These are phyloP conservation scores for Phalloptychus januarius DNA, from an alignment of 2,797 vertebrate genomes.

Conservation along the genomic window DNA sequence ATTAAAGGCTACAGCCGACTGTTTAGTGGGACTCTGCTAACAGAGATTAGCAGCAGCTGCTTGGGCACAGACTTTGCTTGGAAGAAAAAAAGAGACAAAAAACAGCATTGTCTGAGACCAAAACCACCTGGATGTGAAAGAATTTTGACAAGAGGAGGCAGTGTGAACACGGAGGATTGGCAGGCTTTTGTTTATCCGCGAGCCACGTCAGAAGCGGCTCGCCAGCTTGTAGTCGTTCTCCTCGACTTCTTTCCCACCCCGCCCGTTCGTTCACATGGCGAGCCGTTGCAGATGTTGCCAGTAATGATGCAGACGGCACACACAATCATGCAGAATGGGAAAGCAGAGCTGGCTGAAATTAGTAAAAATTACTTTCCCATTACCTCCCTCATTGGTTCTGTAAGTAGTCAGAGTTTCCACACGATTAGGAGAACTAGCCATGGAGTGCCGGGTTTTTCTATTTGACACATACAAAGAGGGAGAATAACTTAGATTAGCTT, in stretches of 20 bases:
- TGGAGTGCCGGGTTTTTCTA: slow-evolving; percentile 57
- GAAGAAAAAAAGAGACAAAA: slow-evolving; percentile 12
- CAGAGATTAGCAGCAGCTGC: slow-evolving; percentile 76
- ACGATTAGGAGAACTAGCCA: slow-evolving; percentile 81
- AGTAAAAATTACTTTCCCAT: slow-evolving; percentile 89
- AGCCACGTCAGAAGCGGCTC: slow-evolving; percentile 53
- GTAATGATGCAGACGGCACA: slow-evolving; percentile 83
- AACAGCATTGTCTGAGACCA: slow-evolving; percentile 53
- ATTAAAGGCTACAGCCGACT: slow-evolving; percentile 75
- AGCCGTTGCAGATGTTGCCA: slow-evolving; percentile 82
- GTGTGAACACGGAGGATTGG: slow-evolving; percentile 67
- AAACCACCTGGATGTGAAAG: slow-evolving; percentile 53
- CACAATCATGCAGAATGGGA: slow-evolving; percentile 78
- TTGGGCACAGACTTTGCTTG: slow-evolving; percentile 61
- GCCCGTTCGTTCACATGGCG: slow-evolving; percentile 62
- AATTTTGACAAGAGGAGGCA: slow-evolving; percentile 74
- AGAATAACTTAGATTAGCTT: slow-evolving; percentile 30
- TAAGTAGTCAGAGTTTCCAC: slow-evolving; percentile 85
- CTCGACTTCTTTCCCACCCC: slow-evolving; percentile 14
- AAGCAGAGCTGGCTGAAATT: slow-evolving; percentile 80
- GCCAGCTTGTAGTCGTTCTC: slow-evolving; percentile 50
- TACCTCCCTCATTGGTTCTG: slow-evolving; percentile 87
- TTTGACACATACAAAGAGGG: slow-evolving; percentile 13
- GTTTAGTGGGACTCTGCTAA: slow-evolving; percentile 72
- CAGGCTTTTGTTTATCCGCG: slow-evolving; percentile 45